Evolutionary conservation across 1,140 invertebrate species (phyloP).

Genomic region (Araneus ventricosus): DNA sequence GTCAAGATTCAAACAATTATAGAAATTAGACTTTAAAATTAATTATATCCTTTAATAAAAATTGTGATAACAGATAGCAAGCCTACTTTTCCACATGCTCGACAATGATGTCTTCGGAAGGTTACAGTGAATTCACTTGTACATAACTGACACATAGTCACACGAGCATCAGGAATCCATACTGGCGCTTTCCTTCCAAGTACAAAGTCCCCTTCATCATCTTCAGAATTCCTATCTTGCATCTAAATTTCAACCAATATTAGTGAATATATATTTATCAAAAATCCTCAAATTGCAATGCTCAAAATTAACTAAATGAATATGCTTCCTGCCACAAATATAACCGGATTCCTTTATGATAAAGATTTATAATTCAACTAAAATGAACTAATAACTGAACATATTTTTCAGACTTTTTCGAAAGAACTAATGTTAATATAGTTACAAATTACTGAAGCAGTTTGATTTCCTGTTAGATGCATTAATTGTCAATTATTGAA

Average conservation of each 20-base stretch:
- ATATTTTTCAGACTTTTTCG: no score
- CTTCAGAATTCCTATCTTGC: constrained; percentile 44
- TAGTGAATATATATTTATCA: no score
- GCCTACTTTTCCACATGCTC: constrained; percentile 87
- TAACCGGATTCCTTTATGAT: no score
- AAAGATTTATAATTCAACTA: not conserved
- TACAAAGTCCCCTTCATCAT: constrained; percentile 59
- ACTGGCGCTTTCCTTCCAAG: constrained; percentile 83
- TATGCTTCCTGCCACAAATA: no score
- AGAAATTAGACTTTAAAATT: constrained; percentile 74
- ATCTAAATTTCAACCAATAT: no score
- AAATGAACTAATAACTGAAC: not conserved
- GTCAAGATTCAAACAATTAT: no score
- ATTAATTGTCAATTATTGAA: not conserved
- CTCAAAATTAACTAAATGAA: no score
- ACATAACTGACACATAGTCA: constrained; percentile 88
- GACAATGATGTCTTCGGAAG: constrained; percentile 87
- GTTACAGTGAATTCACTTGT: constrained; percentile 86
- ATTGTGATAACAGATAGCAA: not conserved
- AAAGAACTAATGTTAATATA: not conserved
- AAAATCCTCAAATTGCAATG: no score
- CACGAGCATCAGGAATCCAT: constrained; percentile 86
- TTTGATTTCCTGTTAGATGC: not conserved
- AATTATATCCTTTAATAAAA: constrained; percentile 42
- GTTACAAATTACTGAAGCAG: not conserved